Evolutionary conservation across 2,888 invertebrate species (phyloP).

Genomic region (Neocrepidodera transversa): DNA sequence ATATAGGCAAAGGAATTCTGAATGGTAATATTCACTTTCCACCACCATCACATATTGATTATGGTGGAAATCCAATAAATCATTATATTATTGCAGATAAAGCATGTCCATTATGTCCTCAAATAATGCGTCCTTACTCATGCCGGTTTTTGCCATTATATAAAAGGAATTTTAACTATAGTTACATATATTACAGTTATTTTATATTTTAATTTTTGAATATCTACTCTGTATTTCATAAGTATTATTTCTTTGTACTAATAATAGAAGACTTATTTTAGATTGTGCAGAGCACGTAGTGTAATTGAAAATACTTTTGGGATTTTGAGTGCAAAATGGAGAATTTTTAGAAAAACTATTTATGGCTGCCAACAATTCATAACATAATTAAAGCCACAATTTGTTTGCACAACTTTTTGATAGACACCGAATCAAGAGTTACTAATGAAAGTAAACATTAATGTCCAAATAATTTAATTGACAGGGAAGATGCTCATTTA

Average conservation of each 20-base stretch:
- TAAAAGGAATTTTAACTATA: constrained; percentile 1
- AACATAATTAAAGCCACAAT: constrained; percentile 14
- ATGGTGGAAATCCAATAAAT: background rate
- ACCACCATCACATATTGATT: too few relatives aligned
- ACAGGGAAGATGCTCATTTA: constrained; percentile 4
- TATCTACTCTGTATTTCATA: too few relatives aligned
- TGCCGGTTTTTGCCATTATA: background rate
- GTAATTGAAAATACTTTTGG: too few relatives aligned
- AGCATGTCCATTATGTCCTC: background rate
- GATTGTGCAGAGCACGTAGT: too few relatives aligned
- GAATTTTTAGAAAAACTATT: constrained; percentile 13
- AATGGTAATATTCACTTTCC: background rate
- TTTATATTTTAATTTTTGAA: too few relatives aligned
- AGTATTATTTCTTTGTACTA: constrained; percentile 4
- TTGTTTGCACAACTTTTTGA: constrained; percentile 15
- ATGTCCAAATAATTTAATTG: constrained; percentile 4
- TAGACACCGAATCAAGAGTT: constrained; percentile 1
- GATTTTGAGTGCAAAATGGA: background rate
- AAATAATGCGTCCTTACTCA: background rate
- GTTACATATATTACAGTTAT: too few relatives aligned
- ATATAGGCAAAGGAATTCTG: constrained; percentile 29
- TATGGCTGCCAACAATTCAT: constrained; percentile 5
- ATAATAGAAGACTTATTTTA: background rate
- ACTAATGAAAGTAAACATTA: constrained; percentile 1
- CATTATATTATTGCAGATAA: constrained; percentile 1